These are phyloP conservation scores for Acanthurus tractus DNA, from an alignment of 2,797 vertebrate species.

Conservation along the genomic window DNA sequence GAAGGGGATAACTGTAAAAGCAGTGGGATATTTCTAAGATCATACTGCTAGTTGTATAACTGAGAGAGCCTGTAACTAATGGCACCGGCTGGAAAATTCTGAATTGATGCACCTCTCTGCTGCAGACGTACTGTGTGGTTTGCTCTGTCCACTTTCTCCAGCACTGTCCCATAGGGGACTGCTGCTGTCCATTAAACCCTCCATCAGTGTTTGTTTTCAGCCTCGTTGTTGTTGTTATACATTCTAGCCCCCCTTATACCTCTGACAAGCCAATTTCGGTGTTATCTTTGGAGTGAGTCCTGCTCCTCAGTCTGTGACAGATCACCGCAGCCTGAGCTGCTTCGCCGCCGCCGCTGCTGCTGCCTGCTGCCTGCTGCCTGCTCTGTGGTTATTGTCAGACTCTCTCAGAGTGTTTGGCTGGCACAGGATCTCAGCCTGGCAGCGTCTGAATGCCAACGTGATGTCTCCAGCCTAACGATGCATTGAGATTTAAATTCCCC, in stretches of 20 bases:
- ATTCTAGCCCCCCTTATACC: slow-evolving; percentile 8
- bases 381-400: slow-evolving; percentile 72
- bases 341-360: slow-evolving; percentile 31
- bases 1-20: slow-evolving; percentile 8
- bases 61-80: slow-evolving; percentile 29
- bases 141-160: slow-evolving; percentile 44
- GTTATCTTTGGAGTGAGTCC: slow-evolving; percentile 61
- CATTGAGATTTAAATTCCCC: slow-evolving; percentile 82
- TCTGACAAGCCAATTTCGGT: slow-evolving; percentile 42
- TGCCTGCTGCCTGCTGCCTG: slow-evolving; percentile 47
- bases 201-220: slow-evolving; percentile 48
- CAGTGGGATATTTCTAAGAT: not conserved
- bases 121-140: slow-evolving; percentile 39
- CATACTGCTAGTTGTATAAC: slow-evolving; percentile 15
- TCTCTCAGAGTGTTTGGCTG: slow-evolving; percentile 61
- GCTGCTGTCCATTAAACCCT: slow-evolving; percentile 57
- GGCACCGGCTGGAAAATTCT: slow-evolving; percentile 8
- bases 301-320: slow-evolving; percentile 57
- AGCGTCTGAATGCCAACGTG: slow-evolving; percentile 73
- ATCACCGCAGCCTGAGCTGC: slow-evolving; percentile 61
- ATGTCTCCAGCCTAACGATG: slow-evolving; percentile 68
- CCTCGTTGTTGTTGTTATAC: slow-evolving; percentile 22
- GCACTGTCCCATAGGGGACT: slow-evolving; percentile 44
- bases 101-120: slow-evolving; percentile 23
- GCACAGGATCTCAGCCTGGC: slow-evolving; percentile 68